Conservation (phyloP, 2,797 vertebrate genomes). For the Cyprinella venusta region DNA sequence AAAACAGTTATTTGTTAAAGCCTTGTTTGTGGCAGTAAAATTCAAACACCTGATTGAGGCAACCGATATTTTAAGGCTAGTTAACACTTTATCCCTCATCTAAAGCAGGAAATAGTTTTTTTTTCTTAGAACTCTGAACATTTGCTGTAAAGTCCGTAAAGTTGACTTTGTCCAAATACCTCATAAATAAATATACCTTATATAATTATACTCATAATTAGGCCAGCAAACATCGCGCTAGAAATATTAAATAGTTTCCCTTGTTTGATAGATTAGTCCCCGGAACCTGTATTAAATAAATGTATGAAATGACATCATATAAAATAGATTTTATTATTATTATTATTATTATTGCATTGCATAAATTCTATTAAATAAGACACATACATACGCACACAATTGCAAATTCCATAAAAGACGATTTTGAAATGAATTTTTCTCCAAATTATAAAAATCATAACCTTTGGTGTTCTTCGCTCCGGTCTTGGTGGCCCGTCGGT, state of each 20-base stretch:
- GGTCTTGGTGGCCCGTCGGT: conserved; percentile 75
- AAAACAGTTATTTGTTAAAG: neutral
- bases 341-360: neutral
- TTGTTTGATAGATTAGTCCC: neutral
- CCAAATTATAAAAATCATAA: conserved; percentile 53
- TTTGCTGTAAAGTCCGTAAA: neutral
- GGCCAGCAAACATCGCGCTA: neutral
- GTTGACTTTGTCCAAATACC: neutral
- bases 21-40: neutral
- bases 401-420: conserved; percentile 5
- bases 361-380: neutral
- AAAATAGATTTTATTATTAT: neutral
- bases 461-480: conserved; percentile 69
- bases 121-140: neutral
- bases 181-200: neutral
- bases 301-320: neutral
- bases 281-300: conserved; percentile 2
- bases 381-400: neutral
- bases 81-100: neutral
- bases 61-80: neutral
- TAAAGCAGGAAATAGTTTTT: neutral
- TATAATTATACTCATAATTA: neutral
- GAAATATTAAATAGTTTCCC: neutral
- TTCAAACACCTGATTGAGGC: neutral
- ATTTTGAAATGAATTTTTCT: conserved; percentile 14